Evolutionary conservation across 2,113 vertebrate genomes (phyloP).

Genomic region (Neotragus moschatus): DNA sequence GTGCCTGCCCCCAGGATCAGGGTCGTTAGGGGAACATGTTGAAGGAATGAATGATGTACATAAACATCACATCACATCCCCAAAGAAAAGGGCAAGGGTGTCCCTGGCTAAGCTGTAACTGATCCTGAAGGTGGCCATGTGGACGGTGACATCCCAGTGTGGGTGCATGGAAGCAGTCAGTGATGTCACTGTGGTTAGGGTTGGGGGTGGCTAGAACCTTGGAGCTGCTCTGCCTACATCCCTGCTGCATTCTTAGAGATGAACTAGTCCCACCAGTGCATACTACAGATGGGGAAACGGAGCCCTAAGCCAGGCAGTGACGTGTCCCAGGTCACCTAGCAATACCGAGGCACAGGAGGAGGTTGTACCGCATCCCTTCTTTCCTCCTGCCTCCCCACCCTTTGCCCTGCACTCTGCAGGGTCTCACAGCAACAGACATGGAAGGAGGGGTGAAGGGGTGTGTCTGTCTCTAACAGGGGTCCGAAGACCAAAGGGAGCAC

Average conservation of each 20-base stretch:
- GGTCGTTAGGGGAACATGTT: accelerated
- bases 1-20: accelerated
- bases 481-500: not conserved
- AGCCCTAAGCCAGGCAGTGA: not conserved
- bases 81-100: not conserved
- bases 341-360: not conserved
- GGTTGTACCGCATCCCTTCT: not conserved
- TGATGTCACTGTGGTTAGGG: not conserved
- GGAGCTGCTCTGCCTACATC: not conserved
- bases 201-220: not conserved
- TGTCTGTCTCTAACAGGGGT: not conserved
- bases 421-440: not conserved
- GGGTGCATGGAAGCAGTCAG: not conserved
- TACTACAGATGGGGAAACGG: not conserved
- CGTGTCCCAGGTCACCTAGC: not conserved
- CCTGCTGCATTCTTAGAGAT: not conserved
- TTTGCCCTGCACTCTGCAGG: not conserved
- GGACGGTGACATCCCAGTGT: not conserved
- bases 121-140: not conserved
- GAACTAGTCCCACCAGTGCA: not conserved
- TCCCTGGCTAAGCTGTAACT: not conserved
- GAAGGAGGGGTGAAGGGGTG: not conserved
- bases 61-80: no score
- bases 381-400: not conserved
- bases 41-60: not conserved